Conservation (phyloP, 2,888 invertebrate species). For the Scelioninae gen. 1 region DNA sequence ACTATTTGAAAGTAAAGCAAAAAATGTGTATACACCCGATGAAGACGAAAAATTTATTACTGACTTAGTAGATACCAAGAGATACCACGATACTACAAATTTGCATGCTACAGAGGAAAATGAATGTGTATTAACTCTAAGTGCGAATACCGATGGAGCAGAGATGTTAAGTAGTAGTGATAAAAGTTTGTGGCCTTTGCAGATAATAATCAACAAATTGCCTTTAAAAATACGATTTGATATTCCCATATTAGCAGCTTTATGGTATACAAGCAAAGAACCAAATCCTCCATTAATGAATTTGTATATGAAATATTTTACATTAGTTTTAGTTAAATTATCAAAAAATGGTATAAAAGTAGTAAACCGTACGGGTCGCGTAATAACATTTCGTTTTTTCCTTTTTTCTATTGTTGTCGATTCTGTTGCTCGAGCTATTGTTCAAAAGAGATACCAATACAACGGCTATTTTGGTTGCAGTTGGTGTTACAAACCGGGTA, state of each 20-base stretch:
- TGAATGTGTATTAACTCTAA: conserved; percentile 1
- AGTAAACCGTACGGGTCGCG: background rate
- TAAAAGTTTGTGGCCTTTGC: conserved; percentile 29
- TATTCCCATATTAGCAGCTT: conserved; percentile 8
- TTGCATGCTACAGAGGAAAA: background rate
- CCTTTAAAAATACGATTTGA: conserved; percentile 35
- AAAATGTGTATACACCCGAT: background rate
- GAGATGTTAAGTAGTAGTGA: conserved; percentile 27
- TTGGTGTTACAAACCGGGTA: conserved; percentile 32
- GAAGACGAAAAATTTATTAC: background rate
- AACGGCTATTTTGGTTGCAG: conserved; percentile 27
- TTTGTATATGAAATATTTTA: conserved; percentile 35
- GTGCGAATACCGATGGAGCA: conserved; percentile 16
- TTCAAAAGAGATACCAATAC: conserved; percentile 34
- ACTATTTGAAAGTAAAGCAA: background rate
- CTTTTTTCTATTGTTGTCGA: conserved; percentile 24
- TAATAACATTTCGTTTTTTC: conserved; percentile 13
- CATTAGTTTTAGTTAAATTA: background rate
- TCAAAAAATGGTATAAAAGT: conserved; percentile 4
- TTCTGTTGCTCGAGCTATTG: conserved; percentile 39
- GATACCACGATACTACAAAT: background rate
- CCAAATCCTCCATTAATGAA: conserved; percentile 27
- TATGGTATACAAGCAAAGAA: conserved; percentile 35
- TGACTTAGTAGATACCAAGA: background rate
- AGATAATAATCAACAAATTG: conserved; percentile 36